phyloP scores from a whole-genome alignment of 1,140 invertebrate species.

The Pogonus chalceus region DNA sequence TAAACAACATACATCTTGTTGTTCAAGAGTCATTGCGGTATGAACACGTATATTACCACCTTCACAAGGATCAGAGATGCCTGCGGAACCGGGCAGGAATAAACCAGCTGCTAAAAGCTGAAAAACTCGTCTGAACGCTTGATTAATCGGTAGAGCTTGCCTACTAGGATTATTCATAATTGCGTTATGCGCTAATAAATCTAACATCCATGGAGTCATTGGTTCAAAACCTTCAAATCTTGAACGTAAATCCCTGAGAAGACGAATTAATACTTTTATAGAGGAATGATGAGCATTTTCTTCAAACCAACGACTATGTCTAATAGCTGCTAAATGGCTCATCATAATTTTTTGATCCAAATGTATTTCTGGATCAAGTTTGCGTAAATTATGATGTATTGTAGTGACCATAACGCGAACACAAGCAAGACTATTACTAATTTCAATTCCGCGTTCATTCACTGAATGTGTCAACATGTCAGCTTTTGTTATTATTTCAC shows the following conservation, averaged over 20 bases:
- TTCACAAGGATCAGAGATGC: slow-evolving; percentile 90
- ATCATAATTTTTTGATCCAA: slow-evolving; percentile 77
- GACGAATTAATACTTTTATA: slow-evolving; percentile 89
- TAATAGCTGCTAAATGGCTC: slow-evolving; percentile 83
- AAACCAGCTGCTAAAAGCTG: slow-evolving; percentile 88
- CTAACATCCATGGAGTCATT: slow-evolving; percentile 92
- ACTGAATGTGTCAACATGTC: slow-evolving; percentile 50
- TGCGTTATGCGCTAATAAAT: slow-evolving; percentile 89
- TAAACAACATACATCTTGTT: slow-evolving; percentile 88
- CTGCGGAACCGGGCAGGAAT: slow-evolving; percentile 89
- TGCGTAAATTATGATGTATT: slow-evolving; percentile 83
- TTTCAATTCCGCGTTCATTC: slow-evolving; percentile 74
- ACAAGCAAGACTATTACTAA: slow-evolving; percentile 68
- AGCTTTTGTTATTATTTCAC: slow-evolving; percentile 46
- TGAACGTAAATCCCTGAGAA: slow-evolving; percentile 80
- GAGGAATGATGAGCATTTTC: slow-evolving; percentile 96
- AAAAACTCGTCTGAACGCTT: slow-evolving; percentile 76
- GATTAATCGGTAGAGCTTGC: slow-evolving; percentile 84
- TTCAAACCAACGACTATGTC: slow-evolving; percentile 96
- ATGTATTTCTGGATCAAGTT: slow-evolving; percentile 86
- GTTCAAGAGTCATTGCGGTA: slow-evolving; percentile 83
- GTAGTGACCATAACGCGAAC: slow-evolving; percentile 88
- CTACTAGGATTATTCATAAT: slow-evolving; percentile 93
- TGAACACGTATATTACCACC: slow-evolving; percentile 81
- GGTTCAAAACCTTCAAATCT: slow-evolving; percentile 85